Conservation (phyloP, 37 sponge, comb jelly and placozoan species). For the Geodia barretti region DNA sequence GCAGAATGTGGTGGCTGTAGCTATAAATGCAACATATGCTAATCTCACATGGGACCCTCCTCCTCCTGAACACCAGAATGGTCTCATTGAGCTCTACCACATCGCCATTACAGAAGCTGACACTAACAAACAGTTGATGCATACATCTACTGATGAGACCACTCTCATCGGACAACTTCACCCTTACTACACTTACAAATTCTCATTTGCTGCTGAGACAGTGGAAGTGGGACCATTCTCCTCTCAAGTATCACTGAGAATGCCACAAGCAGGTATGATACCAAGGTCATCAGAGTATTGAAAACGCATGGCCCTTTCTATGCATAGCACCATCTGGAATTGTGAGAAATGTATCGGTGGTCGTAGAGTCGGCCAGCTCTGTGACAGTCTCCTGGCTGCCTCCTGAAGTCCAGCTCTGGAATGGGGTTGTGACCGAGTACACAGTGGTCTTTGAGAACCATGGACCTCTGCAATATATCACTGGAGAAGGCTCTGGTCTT, state of each 20-base stretch:
- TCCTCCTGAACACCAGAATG: conserved; percentile 8
- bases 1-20: neutral
- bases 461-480: neutral
- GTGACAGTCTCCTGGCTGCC: conserved; percentile 18
- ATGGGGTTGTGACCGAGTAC: conserved; percentile 15
- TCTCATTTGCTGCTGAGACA: conserved; percentile 40
- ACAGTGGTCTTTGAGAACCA: neutral
- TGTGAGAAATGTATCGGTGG: too few species aligned
- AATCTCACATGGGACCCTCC: conserved; percentile 7
- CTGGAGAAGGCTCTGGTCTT: neutral
- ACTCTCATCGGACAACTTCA: conserved; percentile 7
- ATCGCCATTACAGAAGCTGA: neutral
- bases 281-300: too few species aligned
- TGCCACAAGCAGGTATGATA: conserved; percentile 19
- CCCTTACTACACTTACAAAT: conserved; percentile 20
- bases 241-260: conserved; percentile 5
- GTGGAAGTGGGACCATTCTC: conserved; percentile 31
- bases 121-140: neutral
- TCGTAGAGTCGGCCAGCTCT: neutral
- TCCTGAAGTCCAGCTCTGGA: conserved; percentile 15
- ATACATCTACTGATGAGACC: neutral
- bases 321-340: neutral
- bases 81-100: neutral
- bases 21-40: neutral
- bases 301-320: too few species aligned